Base-by-base conservation (phyloP, 2,113 vertebrate species). In the Mormoops blainvillei region DNA sequence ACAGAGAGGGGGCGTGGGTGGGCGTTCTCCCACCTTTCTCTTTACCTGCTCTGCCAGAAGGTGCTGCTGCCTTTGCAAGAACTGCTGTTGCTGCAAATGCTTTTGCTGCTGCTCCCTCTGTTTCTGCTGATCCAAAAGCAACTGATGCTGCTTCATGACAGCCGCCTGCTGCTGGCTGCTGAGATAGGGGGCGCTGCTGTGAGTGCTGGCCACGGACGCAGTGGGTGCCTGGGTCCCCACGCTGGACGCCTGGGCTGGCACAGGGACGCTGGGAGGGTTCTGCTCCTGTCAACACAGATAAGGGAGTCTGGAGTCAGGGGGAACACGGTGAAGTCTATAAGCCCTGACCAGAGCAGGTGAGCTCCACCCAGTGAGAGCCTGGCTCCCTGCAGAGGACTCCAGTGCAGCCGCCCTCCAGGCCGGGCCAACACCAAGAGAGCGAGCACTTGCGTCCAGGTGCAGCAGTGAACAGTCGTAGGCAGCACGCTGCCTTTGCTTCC, bases 41-140 rank as follows among this genome's bases (percentile, higher is more conserved):
- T 92, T 95, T 97, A 99, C 99, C 99, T 99, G 99, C 84, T 99
- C 99, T 2, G 98, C 99, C 97, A 99, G 98, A 31, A 99, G 98
- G 56, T 99, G 98, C 95, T 99, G 99, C n/a, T 98, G 99, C 63
- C 99, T 99, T 45, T 99, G 99, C 0, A 99, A 98, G 97, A 99
- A 99, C 56, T 99, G 99, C 94, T 98, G 98, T 73, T 99, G 98
- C 94, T 98, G 98, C 82, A 98, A 97, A 70, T 99, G 98, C 92
- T 98, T 98, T 31, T 98, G 98, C 20, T 98, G 98, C 80, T 99
- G 99, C 91, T 99, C 98, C 58, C 98, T 97, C 96, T 99, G 97
- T 7, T 97, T 98, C 89, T 99, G 99, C 92, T 99, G 99, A 96
- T 99, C 99, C 95, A 99, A 97, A 86, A 99, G 97, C 97, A 99